phyloP scores from a whole-genome alignment of 2,797 vertebrate species.

The Brachyrhaphis roseni region DNA sequence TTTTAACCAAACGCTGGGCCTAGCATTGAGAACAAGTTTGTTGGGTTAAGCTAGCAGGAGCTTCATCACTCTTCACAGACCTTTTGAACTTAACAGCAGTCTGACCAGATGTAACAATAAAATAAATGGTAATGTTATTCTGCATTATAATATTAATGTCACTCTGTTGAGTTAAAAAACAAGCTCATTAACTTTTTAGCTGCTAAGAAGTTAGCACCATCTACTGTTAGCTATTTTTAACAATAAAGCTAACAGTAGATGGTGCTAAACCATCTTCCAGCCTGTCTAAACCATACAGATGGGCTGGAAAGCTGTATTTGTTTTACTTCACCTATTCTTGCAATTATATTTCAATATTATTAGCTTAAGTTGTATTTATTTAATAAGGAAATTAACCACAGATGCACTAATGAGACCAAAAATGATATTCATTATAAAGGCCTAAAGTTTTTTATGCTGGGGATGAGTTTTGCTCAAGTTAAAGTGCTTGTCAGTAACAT shows the following conservation, averaged over 20 bases:
- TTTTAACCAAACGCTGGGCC: not conserved
- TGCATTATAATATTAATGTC: not conserved
- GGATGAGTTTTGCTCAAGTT: not conserved
- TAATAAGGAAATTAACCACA: not conserved
- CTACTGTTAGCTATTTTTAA: not conserved
- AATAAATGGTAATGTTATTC: not conserved
- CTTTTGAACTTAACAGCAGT: not conserved
- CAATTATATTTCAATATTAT: not conserved
- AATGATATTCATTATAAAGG: too few species aligned
- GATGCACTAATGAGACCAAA: not conserved
- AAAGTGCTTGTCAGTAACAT: not conserved
- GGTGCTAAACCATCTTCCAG: too few species aligned
- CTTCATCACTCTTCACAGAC: not conserved
- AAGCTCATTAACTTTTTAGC: not conserved
- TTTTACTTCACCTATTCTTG: not conserved
- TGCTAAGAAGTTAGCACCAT: not conserved
- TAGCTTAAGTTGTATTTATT: not conserved
- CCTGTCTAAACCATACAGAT: too few species aligned
- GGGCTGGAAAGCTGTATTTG: not conserved
- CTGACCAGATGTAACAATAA: not conserved
- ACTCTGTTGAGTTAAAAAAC: not conserved
- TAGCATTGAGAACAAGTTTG: not conserved
- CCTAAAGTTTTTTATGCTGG: not conserved
- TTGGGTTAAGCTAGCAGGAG: not conserved
- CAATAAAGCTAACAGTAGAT: not conserved